Conservation (phyloP, 2,888 invertebrate species). For the Leptinotarsa tumamoca region DNA sequence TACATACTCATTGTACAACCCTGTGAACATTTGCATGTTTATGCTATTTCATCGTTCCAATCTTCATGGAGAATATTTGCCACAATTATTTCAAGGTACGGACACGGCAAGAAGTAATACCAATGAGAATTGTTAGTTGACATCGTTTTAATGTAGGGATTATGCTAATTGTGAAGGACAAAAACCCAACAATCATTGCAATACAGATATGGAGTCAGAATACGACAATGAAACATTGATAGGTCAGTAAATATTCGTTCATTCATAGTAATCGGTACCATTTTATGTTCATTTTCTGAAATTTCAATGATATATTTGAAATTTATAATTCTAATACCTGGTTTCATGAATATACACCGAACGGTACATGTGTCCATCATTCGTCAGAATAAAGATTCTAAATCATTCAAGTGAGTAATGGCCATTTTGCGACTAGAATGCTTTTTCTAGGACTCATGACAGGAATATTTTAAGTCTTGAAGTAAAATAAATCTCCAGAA, state of each 20-base stretch:
- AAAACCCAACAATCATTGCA: constrained; percentile 13
- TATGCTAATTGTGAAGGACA: constrained; percentile 36
- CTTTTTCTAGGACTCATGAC: too few species aligned
- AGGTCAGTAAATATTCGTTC: background rate
- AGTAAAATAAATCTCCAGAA: too few species aligned
- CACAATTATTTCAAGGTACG: constrained; percentile 40
- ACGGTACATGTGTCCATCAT: too few species aligned
- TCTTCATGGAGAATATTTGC: constrained; percentile 52
- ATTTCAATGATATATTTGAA: too few species aligned
- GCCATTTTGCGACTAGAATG: too few species aligned
- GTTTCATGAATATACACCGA: too few species aligned
- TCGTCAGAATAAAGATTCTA: too few species aligned
- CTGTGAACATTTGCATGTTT: constrained; percentile 58
- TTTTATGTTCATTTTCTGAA: too few species aligned
- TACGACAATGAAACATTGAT: background rate
- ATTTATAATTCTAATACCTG: too few species aligned
- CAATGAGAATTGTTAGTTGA: constrained; percentile 37
- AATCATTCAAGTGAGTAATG: too few species aligned
- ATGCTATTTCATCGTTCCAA: constrained; percentile 50
- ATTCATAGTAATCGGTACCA: too few species aligned
- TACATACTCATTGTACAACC: background rate
- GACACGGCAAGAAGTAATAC: constrained; percentile 43
- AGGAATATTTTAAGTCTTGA: too few species aligned
- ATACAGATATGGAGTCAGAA: background rate
- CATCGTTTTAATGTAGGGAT: constrained; percentile 36